Conservation (phyloP, 2,797 vertebrate species). For the Carcharodon carcharias region DNA sequence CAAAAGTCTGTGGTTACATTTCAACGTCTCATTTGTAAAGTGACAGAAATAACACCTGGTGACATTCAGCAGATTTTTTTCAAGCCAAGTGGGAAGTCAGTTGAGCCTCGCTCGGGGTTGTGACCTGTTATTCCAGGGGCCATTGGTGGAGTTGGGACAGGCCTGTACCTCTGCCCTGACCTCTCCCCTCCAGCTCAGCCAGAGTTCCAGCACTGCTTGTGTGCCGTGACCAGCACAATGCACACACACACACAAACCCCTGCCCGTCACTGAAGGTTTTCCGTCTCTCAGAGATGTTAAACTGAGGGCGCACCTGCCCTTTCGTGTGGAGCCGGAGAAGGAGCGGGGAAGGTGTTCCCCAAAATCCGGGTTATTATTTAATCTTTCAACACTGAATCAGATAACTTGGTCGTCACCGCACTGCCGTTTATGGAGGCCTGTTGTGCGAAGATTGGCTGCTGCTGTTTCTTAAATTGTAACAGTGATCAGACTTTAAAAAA, state of each 20-base stretch:
- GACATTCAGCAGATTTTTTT: constrained; percentile 49
- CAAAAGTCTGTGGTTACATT: constrained; percentile 60
- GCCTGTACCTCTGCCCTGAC: constrained; percentile 57
- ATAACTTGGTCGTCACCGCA: constrained; percentile 13
- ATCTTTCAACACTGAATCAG: not conserved
- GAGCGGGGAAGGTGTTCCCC: not conserved
- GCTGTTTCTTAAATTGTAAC: no score
- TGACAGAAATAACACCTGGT: constrained; percentile 66
- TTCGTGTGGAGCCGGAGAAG: not conserved
- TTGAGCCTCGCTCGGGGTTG: constrained; percentile 54
- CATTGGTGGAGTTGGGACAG: constrained; percentile 54
- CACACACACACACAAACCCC: not conserved
- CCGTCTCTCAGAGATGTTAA: constrained; percentile 13
- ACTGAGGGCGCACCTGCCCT: not conserved
- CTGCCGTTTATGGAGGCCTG: constrained; percentile 38
- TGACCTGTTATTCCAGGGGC: constrained; percentile 64
- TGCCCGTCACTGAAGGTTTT: constrained; percentile 44
- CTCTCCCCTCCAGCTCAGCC: constrained; percentile 47
- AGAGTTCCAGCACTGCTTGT: not conserved
- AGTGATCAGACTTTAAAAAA: no score
- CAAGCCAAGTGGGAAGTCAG: constrained; percentile 49
- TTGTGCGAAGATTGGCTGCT: not conserved
- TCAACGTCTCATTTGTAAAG: constrained; percentile 69
- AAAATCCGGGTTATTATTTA: not conserved
- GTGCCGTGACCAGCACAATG: not conserved